Percentiles rank a stretch among this genome's conserved stretches.
Conservation (phyloP, 2,797 vertebrate genomes). For the Platalea minor region DNA sequence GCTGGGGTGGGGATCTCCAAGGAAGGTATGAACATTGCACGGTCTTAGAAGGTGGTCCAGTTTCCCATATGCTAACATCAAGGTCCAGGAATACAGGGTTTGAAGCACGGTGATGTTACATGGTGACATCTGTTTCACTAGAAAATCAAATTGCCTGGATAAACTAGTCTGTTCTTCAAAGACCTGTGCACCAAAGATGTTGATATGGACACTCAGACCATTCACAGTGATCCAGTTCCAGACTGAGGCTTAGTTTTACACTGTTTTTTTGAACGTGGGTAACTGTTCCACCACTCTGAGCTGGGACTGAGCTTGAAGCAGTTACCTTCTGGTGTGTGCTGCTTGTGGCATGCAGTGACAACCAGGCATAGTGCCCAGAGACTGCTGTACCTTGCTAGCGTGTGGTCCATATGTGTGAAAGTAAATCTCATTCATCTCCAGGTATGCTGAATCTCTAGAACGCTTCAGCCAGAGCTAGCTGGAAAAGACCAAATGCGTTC, state of each 20-base stretch:
- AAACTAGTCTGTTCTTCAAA: neutral
- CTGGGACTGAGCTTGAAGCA: neutral
- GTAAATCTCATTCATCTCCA: neutral
- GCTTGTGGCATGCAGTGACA: neutral
- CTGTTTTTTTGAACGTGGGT: neutral
- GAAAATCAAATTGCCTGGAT: neutral
- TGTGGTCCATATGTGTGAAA: neutral
- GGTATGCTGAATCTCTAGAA: neutral
- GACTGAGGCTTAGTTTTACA: neutral
- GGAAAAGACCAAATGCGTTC: neutral
- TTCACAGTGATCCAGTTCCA: neutral
- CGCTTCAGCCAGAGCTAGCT: neutral
- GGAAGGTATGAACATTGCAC: neutral
- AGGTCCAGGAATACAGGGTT: neutral
- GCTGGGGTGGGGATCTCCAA: neutral
- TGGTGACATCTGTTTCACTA: neutral
- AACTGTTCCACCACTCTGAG: neutral
- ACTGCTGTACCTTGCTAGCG: neutral
- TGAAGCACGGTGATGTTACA: neutral
- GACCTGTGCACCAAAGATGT: neutral
- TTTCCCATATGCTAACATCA: neutral
- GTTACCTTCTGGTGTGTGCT: neutral
- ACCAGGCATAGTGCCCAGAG: neutral
- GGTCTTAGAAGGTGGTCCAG: neutral
- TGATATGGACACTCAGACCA: neutral